Evolutionary conservation across 2,113 vertebrate genomes (phyloP).

Genomic region (Crocuta crocuta): DNA sequence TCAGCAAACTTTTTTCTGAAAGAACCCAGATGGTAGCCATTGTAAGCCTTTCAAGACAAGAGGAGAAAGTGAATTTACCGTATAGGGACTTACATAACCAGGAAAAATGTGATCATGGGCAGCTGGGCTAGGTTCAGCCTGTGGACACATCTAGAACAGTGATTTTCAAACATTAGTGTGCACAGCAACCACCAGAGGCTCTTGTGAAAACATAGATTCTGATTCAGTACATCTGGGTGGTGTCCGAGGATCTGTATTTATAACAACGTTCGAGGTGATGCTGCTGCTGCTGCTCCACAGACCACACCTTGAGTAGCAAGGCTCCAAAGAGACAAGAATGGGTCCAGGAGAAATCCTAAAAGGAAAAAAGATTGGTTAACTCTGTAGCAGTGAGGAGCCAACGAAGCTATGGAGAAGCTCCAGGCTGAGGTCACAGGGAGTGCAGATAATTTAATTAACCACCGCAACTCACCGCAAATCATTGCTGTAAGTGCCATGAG

Average conservation of each 20-base stretch:
- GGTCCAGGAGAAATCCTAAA: background rate
- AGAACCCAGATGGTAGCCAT: background rate
- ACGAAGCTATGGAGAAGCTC: background rate
- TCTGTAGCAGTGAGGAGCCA: background rate
- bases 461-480: background rate
- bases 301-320: background rate
- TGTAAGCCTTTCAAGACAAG: background rate
- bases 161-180: background rate
- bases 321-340: background rate
- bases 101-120: background rate
- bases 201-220: background rate
- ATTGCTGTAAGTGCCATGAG: rapidly evolving
- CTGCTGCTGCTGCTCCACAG: background rate
- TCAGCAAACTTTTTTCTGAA: background rate
- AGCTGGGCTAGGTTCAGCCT: background rate
- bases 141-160: background rate
- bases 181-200: background rate
- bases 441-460: background rate
- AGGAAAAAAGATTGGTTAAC: background rate
- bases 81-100: background rate
- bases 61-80: background rate
- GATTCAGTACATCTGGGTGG: background rate
- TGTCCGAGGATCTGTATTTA: background rate
- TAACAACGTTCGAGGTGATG: background rate
- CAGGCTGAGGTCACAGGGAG: background rate